Base-by-base conservation (phyloP, 1,140 invertebrate species). In the Olivierus martensii region DNA sequence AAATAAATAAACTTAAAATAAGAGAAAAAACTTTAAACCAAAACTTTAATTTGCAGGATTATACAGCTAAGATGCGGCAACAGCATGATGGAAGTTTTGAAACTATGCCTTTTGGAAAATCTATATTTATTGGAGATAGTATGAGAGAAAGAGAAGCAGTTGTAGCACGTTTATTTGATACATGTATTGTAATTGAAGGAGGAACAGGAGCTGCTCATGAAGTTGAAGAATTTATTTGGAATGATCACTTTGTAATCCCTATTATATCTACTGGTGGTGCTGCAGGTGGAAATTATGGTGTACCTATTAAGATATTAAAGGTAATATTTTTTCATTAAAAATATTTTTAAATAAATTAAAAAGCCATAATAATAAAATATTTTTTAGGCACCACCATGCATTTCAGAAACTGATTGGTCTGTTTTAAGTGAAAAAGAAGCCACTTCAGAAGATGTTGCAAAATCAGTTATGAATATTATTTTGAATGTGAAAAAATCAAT, bases 151-250 rank as follows among this genome's bases (percentile, higher is more conserved):
- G 66, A 19, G 69, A 70, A 47, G 61, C 59, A 6, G 64, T 66
- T 37, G 65, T 67, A 6, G 63, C 65, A 3, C 52, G 66, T 35
- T 55, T 63, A 21, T 62, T 71, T 41, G 64, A 67, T 44, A 64
- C 67, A 11, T 71, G 67, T 57, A 61, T 71, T 19, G 57, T 71
- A 5, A 62, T 71, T 45, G 67, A 67, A 60, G 67, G 67, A 37
- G 67, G 65, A 4, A 59, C 60, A 36, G 61, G 61, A 41, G 60
- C 66, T 37, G 64, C 66, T 9, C 66, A 67, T 49, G 66, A 67
- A 56, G 61, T 66, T n/a, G 64, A 67, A 49, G 61, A 71, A 59
- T 69, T 70, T 56, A 62, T 64, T 3, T 71, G 69, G 69, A 69
- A 66, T 57, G 69, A 69, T 50, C 65, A 66, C 46, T 62, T 66